Evolutionary conservation across 2,797 vertebrate genomes (phyloP).

Genomic region (Heteromormyrus szaboi): DNA sequence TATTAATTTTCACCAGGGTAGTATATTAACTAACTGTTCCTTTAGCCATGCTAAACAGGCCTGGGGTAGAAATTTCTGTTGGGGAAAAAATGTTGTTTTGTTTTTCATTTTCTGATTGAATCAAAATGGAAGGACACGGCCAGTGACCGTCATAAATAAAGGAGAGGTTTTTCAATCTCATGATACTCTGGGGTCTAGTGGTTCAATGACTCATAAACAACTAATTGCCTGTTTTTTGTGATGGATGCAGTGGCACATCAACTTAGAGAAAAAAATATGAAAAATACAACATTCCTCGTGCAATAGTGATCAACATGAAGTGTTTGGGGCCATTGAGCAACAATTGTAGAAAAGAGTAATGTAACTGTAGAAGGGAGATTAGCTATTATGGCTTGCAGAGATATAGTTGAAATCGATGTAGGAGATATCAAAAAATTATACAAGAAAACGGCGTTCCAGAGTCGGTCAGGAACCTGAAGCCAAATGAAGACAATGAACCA

Average conservation of each 20-base stretch:
- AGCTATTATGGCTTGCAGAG: not conserved
- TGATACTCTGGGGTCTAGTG: not conserved
- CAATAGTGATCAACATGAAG: not conserved
- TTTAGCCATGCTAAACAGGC: not conserved
- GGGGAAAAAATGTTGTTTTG: not conserved
- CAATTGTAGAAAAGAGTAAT: not conserved
- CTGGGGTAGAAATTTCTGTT: not conserved
- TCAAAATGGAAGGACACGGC: not conserved
- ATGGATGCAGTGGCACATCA: not conserved
- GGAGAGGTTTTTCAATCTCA: not conserved
- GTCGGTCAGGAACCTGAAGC: not conserved
- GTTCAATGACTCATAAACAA: not conserved
- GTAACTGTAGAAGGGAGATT: not conserved
- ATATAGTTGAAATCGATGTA: not conserved
- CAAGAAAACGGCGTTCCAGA: not conserved
- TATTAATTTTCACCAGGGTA: not conserved
- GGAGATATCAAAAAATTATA: not conserved
- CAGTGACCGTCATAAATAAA: constrained; percentile 4
- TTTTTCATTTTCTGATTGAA: not conserved
- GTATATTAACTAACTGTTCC: not conserved
- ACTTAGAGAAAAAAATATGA: not conserved
- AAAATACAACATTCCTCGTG: not conserved
- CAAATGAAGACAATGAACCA: not conserved
- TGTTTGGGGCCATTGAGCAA: not conserved
- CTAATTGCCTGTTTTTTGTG: not conserved